Conservation (phyloP, 1,140 invertebrate genomes). For the Polypedilum pembai region DNA sequence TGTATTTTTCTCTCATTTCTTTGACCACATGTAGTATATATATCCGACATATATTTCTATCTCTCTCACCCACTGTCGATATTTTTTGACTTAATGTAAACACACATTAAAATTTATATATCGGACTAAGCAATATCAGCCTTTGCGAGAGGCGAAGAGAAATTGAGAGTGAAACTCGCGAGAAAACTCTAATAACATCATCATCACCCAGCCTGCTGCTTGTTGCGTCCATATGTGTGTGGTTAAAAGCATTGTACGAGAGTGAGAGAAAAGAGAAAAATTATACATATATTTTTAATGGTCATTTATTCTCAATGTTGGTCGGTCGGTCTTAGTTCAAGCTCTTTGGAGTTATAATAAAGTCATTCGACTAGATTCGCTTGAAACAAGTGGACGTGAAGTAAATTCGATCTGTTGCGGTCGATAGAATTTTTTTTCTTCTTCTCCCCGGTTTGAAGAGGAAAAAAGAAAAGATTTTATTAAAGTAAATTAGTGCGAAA, state of each 20-base stretch:
- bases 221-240: slow-evolving; percentile 41
- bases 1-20: no score
- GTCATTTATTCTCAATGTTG: background rate
- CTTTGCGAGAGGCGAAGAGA: background rate
- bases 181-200: slow-evolving; percentile 15
- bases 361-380: slow-evolving; percentile 22
- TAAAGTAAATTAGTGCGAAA: no score
- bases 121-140: background rate
- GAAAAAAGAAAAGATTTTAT: slow-evolving; percentile 1
- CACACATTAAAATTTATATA: slow-evolving; percentile 15
- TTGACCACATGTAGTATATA: background rate
- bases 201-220: slow-evolving; percentile 35
- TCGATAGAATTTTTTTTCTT: background rate
- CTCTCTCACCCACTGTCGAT: background rate
- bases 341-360: background rate
- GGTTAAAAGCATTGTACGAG: slow-evolving; percentile 38
- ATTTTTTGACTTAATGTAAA: slow-evolving; percentile 22
- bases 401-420: background rate
- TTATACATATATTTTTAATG: slow-evolving; percentile 42
- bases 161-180: background rate
- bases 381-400: slow-evolving; percentile 8
- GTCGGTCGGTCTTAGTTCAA: background rate
- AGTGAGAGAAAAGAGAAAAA: slow-evolving; percentile 40
- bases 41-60: background rate
- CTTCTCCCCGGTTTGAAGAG: background rate